Conservation (phyloP, 2,797 vertebrate species). For the Sciurus carolinensis region DNA sequence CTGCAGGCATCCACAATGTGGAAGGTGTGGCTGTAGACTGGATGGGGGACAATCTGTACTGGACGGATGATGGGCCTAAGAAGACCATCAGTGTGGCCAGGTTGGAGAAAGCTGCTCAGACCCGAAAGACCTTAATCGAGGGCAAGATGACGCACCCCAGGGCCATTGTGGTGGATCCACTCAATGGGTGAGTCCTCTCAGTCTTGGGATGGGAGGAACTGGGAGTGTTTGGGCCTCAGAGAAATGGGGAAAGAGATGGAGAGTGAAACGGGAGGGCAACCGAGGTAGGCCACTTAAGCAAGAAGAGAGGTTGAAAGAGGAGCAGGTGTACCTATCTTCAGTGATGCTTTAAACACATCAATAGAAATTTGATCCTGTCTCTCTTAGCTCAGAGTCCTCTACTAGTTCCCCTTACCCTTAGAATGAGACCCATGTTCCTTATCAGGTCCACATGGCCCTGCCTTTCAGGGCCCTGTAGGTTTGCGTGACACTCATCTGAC, state of each 20-base stretch:
- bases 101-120: conserved; percentile 97
- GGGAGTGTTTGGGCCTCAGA: background rate
- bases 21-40: conserved; percentile 99
- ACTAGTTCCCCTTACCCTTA: background rate
- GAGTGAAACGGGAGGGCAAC: background rate
- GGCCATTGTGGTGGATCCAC: conserved; percentile 97
- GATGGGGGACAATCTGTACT: conserved; percentile 99
- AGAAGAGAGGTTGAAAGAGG: background rate
- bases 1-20: conserved; percentile 96
- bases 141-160: conserved; percentile 98
- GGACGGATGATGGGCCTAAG: conserved; percentile 98
- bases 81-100: conserved; percentile 98
- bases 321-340: background rate
- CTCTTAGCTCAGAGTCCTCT: background rate
- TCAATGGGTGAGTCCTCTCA: conserved; percentile 93
- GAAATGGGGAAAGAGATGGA: background rate
- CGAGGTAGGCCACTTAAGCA: background rate
- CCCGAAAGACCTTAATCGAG: conserved; percentile 96
- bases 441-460: background rate
- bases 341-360: background rate
- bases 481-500: background rate
- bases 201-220: background rate
- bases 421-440: background rate
- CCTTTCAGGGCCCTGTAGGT: background rate
- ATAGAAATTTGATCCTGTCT: background rate